phyloP scores from a whole-genome alignment of 1,140 invertebrate species.

The Ips nitidus region DNA sequence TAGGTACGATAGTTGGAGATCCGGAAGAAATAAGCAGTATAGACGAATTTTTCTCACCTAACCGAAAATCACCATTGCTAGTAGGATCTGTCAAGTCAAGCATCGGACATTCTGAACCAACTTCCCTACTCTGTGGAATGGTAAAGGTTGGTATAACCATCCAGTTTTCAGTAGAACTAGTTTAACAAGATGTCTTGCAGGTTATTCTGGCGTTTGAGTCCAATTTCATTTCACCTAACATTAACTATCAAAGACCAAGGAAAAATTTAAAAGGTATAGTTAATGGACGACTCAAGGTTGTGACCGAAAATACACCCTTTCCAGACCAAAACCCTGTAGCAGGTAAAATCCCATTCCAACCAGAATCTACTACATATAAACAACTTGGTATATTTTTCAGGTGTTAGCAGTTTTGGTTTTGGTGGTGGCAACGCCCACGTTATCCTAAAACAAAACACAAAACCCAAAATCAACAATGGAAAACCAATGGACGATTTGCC shows the following conservation, averaged over 20 bases:
- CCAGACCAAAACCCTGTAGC: slow-evolving; percentile 61
- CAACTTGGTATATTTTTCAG: slow-evolving; percentile 34
- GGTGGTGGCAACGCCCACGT: slow-evolving; percentile 68
- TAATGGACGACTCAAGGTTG: slow-evolving; percentile 70
- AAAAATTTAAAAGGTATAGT: slow-evolving; percentile 70
- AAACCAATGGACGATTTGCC: slow-evolving; percentile 57
- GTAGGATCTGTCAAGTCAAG: slow-evolving; percentile 94
- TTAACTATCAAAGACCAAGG: slow-evolving; percentile 74
- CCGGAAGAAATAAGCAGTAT: slow-evolving; percentile 85
- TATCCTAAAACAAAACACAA: slow-evolving; percentile 60
- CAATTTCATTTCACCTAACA: slow-evolving; percentile 74
- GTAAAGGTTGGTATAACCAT: slow-evolving; percentile 65
- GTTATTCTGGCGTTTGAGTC: slow-evolving; percentile 69
- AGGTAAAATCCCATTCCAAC: slow-evolving; percentile 24
- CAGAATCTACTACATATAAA: background rate
- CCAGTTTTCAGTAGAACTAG: background rate
- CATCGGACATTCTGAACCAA: slow-evolving; percentile 88
- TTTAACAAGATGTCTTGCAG: slow-evolving; percentile 35
- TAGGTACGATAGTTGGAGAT: slow-evolving; percentile 72
- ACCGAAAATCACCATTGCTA: slow-evolving; percentile 66
- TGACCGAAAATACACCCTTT: slow-evolving; percentile 64
- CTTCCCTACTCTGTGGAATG: slow-evolving; percentile 81
- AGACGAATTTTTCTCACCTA: slow-evolving; percentile 74
- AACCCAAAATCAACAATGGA: slow-evolving; percentile 56
- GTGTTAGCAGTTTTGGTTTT: slow-evolving; percentile 66